These are phyloP conservation scores for Gisinianus flammeolus DNA, from an alignment of 2,888 invertebrate genomes.

Conservation along the genomic window DNA sequence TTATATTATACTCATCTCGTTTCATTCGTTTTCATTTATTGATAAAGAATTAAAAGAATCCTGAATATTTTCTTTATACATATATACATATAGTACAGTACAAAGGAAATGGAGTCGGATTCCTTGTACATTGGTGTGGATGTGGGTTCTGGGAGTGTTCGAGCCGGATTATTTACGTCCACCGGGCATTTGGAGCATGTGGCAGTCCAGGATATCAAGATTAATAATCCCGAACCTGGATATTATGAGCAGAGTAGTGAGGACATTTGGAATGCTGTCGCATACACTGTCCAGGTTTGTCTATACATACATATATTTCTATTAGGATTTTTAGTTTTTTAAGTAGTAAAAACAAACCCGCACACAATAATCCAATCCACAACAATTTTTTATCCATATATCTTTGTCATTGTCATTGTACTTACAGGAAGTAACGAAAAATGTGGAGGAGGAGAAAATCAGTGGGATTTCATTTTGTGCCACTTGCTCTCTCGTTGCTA, in stretches of 20 bases:
- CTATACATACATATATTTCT: neutral
- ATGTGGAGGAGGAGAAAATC: constrained; percentile 67
- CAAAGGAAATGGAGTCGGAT: constrained; percentile 3
- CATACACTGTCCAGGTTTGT: constrained; percentile 75
- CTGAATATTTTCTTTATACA: no score
- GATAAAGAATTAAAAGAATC: no score
- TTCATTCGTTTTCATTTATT: no score
- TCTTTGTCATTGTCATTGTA: neutral
- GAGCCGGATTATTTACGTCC: constrained; percentile 75
- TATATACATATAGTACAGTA: no score
- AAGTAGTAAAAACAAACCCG: no score
- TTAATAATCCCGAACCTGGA: constrained; percentile 77
- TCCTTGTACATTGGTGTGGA: constrained; percentile 83
- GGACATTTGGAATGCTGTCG: constrained; percentile 83
- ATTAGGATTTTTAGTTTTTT: neutral
- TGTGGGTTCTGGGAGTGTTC: constrained; percentile 89
- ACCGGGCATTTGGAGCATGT: constrained; percentile 72
- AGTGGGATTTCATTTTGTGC: constrained; percentile 94
- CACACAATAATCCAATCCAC: neutral
- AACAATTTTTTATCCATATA: neutral
- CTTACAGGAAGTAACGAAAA: constrained; percentile 68
- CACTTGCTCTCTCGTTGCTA: constrained; percentile 87
- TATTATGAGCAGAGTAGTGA: constrained; percentile 90
- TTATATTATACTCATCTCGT: no score
- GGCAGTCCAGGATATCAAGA: constrained; percentile 72